Percentiles rank a stretch among this genome's conserved stretches.
Conservation (phyloP, 2,113 vertebrate genomes). For the Empidonax traillii region DNA sequence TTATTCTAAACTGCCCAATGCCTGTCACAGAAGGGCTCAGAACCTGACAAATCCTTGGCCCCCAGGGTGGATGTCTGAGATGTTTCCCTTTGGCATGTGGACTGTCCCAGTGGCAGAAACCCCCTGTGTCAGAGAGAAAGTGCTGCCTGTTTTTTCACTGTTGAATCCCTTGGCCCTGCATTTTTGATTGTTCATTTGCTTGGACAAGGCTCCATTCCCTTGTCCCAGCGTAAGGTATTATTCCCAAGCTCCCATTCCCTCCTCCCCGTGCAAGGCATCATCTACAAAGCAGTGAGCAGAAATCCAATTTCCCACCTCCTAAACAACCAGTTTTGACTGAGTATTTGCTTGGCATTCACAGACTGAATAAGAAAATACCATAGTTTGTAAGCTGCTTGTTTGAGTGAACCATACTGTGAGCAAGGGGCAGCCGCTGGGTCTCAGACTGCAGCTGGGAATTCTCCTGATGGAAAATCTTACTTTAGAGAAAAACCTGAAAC, state of each 20-base stretch:
- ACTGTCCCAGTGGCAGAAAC: accelerated
- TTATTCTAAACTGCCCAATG: not conserved
- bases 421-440: not conserved
- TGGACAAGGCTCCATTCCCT: not conserved
- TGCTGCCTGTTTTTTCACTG: not conserved
- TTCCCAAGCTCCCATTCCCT: not conserved
- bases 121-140: not conserved
- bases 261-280: not conserved
- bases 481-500: not conserved
- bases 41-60: not conserved
- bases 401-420: not conserved
- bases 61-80: not conserved
- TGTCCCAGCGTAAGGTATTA: not conserved
- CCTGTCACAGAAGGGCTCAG: not conserved
- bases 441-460: not conserved
- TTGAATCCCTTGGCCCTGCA: not conserved
- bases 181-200: not conserved
- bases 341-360: not conserved
- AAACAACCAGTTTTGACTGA: not conserved
- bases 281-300: not conserved
- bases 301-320: not conserved
- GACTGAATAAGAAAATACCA: not conserved
- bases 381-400: not conserved
- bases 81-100: not conserved
- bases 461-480: not conserved